Percentiles rank a stretch among this genome's conserved stretches.
Evolutionary conservation across 2,113 vertebrate species (phyloP).

Genomic region (Connochaetes taurinus): DNA sequence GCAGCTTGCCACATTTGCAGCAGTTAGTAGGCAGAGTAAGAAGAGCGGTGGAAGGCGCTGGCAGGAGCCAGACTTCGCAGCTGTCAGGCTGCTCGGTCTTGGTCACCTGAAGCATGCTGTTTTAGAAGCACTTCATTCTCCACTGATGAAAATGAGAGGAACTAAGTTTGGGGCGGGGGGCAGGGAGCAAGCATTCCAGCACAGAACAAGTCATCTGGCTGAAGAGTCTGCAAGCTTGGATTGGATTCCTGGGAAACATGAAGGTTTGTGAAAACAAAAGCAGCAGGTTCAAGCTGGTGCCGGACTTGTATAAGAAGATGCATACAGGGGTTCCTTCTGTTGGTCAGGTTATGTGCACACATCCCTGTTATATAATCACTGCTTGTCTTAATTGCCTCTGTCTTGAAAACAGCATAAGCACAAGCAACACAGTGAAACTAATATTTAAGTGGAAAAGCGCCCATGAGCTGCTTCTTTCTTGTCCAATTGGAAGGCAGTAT

Average conservation of each 20-base stretch:
- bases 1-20: not conserved
- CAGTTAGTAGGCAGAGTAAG: not conserved
- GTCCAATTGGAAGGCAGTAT: not conserved
- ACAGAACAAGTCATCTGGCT: slow-evolving; percentile 29
- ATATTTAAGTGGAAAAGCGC: not conserved
- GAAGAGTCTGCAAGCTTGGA: not conserved
- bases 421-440: not conserved
- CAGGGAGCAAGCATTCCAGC: not conserved
- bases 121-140: not conserved
- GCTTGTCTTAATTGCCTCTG: not conserved
- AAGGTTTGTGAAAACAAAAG: slow-evolving; percentile 37
- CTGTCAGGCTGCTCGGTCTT: not conserved
- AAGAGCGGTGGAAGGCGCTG: not conserved
- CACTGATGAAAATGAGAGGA: not conserved
- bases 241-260: not conserved
- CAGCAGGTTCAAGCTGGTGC: not conserved
- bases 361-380: not conserved
- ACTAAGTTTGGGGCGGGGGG: not conserved
- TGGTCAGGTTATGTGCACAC: not conserved
- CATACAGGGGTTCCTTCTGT: not conserved
- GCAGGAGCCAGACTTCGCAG: not conserved
- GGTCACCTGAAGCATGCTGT: not conserved
- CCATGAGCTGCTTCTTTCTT: not conserved
- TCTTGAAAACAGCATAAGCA: not conserved
- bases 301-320: not conserved